phyloP scores from a whole-genome alignment of 2,797 vertebrate species.

The Lagocephalus sceleratus region DNA sequence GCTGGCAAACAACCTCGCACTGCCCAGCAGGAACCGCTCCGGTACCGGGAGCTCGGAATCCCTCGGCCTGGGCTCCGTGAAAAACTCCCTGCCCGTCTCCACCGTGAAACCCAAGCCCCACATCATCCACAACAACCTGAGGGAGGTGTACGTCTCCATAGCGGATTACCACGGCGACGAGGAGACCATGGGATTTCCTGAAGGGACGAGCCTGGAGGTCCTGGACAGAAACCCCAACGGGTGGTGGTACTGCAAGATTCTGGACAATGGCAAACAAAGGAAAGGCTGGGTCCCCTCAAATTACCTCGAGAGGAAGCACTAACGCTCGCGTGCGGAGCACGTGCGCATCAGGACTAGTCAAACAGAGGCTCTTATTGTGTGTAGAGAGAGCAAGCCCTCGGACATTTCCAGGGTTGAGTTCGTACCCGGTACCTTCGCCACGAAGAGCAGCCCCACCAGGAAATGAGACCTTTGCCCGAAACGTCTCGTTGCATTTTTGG shows the following conservation, averaged over 20 bases:
- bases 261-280: constrained; percentile 88
- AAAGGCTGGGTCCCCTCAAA: constrained; percentile 99
- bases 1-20: constrained; percentile 58
- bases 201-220: constrained; percentile 96
- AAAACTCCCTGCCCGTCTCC: constrained; percentile 87
- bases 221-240: constrained; percentile 97
- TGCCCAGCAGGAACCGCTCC: constrained; percentile 55
- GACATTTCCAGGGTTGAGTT: constrained; percentile 26
- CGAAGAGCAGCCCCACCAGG: constrained; percentile 42
- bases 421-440: constrained; percentile 56
- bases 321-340: constrained; percentile 53
- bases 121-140: constrained; percentile 96
- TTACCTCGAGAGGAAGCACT: constrained; percentile 99
- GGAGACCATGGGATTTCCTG: constrained; percentile 97
- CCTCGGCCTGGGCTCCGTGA: constrained; percentile 75
- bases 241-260: constrained; percentile 99
- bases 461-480: constrained; percentile 34
- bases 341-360: constrained; percentile 58
- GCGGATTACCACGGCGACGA: constrained; percentile 98
- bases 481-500: constrained; percentile 21
- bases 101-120: constrained; percentile 93
- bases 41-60: constrained; percentile 74
- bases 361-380: constrained; percentile 59
- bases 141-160: constrained; percentile 92
- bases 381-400: constrained; percentile 26